Percentiles rank a stretch among this genome's conserved stretches.
phyloP scores from a whole-genome alignment of 2,888 invertebrate species.

The Lasius fuliginosus region DNA sequence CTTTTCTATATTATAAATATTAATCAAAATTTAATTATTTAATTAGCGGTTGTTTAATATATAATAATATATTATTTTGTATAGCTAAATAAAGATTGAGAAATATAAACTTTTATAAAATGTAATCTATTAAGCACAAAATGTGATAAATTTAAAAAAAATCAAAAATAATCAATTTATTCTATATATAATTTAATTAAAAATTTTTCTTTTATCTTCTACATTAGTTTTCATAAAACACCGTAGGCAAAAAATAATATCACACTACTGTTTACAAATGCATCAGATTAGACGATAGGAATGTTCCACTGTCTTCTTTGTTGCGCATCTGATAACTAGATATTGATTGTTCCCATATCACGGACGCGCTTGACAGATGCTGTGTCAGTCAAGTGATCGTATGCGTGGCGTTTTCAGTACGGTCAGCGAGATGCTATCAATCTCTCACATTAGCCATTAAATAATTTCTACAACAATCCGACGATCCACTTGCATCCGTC shows the following conservation, averaged over 20 bases:
- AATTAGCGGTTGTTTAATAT: not conserved
- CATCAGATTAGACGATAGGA: not conserved
- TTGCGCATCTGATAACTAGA: slow-evolving; percentile 6
- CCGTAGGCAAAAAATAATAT: not conserved
- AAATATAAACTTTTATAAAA: slow-evolving; percentile 1
- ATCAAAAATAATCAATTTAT: not conserved
- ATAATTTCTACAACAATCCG: slow-evolving; percentile 45
- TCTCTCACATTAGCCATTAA: slow-evolving; percentile 39
- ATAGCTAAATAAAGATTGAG: not conserved
- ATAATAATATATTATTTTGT: not conserved
- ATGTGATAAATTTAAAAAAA: not conserved
- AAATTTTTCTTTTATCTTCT: not conserved
- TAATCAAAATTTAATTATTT: not conserved
- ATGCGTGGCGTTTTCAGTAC: slow-evolving; percentile 27
- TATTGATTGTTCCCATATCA: slow-evolving; percentile 25
- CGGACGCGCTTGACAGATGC: slow-evolving; percentile 25
- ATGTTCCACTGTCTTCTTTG: slow-evolving; percentile 6
- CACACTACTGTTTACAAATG: not conserved
- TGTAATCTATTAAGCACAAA: not conserved
- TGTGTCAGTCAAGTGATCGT: slow-evolving; percentile 17
- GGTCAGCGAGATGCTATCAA: slow-evolving; percentile 32
- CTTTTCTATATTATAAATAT: not conserved
- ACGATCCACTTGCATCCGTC: slow-evolving; percentile 27
- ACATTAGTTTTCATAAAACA: not conserved
- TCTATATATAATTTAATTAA: not conserved